Evolutionary conservation across 1,140 invertebrate genomes (phyloP).

Genomic region (Acyrthosiphon pisum): DNA sequence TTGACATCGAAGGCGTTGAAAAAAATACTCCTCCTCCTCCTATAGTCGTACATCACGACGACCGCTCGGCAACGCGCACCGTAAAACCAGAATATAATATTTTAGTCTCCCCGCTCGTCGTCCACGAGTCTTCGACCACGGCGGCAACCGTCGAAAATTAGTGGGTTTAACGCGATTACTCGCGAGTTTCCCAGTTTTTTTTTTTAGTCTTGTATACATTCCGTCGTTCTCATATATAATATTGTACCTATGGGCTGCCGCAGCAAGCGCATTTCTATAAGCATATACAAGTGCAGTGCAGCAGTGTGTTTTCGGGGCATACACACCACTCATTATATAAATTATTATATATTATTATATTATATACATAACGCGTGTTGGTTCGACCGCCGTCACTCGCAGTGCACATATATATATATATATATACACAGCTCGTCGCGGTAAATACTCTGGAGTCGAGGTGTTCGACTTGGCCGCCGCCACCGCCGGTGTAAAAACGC

Average conservation of each 20-base stretch:
- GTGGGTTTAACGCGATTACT: slow-evolving; percentile 32
- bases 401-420: background rate
- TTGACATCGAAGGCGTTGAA: background rate
- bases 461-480: background rate
- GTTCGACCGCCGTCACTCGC: background rate
- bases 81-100: slow-evolving; percentile 17
- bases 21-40: background rate
- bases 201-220: background rate
- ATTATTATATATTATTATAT: background rate
- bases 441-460: background rate
- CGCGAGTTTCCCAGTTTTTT: slow-evolving; percentile 28
- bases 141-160: slow-evolving; percentile 25
- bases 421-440: background rate
- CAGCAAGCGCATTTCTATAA: background rate
- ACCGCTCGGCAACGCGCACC: background rate
- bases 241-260: background rate
- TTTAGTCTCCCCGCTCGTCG: background rate
- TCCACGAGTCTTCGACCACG: background rate
- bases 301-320: slow-evolving; percentile 22
- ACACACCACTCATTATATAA: slow-evolving; percentile 43
- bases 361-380: too few species aligned
- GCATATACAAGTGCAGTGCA: background rate
- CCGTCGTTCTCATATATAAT: background rate
- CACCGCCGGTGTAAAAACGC: slow-evolving; percentile 2
- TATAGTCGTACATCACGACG: background rate